These are phyloP conservation scores for Clanis bilineata DNA, from an alignment of 2,888 invertebrate species.

Conservation along the genomic window DNA sequence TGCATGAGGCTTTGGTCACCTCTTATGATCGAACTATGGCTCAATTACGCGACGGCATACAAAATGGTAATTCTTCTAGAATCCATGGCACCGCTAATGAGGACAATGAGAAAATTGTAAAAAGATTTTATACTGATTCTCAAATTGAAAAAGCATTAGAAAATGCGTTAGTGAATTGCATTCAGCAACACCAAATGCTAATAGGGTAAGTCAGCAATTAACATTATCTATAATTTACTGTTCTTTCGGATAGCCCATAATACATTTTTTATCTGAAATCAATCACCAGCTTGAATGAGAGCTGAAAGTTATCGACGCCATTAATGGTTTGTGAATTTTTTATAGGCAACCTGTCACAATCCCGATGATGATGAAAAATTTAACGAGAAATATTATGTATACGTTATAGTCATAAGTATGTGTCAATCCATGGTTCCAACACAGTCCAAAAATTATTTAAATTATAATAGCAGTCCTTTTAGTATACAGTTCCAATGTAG, in stretches of 20 bases:
- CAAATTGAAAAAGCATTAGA: constrained; percentile 60
- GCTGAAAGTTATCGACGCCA: constrained; percentile 8
- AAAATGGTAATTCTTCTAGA: constrained; percentile 25
- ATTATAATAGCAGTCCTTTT: too few relatives aligned
- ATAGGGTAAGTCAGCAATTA: constrained; percentile 51
- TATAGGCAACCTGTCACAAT: neutral
- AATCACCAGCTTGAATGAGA: constrained; percentile 36
- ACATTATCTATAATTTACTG: too few relatives aligned
- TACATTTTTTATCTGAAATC: constrained; percentile 33
- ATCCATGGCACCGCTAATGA: constrained; percentile 23
- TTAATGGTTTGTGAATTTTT: constrained; percentile 12
- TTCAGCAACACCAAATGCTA: constrained; percentile 69
- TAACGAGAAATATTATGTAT: neutral
- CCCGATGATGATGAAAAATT: neutral
- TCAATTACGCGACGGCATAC: constrained; percentile 18
- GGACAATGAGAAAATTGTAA: constrained; percentile 48
- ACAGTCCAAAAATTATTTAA: too few relatives aligned
- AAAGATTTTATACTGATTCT: constrained; percentile 43
- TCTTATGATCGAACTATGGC: constrained; percentile 63
- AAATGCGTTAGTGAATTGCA: constrained; percentile 53
- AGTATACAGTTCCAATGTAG: too few relatives aligned
- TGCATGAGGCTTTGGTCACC: constrained; percentile 64
- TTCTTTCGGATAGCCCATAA: too few relatives aligned
- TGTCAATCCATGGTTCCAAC: too few relatives aligned
- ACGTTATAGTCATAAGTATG: too few relatives aligned